Base-by-base conservation (phyloP, 1,140 invertebrate species). In the Eriocheir sinensis region DNA sequence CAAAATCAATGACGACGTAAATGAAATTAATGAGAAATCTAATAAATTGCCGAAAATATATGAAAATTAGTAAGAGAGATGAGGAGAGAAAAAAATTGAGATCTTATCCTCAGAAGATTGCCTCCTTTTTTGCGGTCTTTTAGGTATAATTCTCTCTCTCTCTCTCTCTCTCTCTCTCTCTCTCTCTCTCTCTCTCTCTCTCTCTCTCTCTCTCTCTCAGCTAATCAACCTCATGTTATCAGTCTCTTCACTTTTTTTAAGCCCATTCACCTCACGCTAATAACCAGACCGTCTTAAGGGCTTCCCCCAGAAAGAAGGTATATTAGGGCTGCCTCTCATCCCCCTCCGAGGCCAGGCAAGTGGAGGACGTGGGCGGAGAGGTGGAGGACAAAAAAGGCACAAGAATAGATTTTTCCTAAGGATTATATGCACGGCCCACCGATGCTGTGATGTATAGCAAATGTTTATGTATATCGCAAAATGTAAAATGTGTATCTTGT, bases 121-220 rank as follows among this genome's bases (percentile, higher is more conserved):
- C n/a, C n/a, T n/a, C n/a, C n/a, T n/a, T n/a, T n/a, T n/a, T n/a
- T n/a, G n/a, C n/a, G n/a, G n/a, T n/a, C 32, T 34, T 34, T 34
- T 3, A 6, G 44, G 4, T 72, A 72, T 72, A 4, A n/a, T n/a
- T n/a, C 21, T 21, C 60, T n/a, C 27, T 3, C 12, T 21, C 60
- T n/a, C 27, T n/a, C 53, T 48, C 53, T 60, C 53, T 60, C 53
- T 60, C 53, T 60, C 53, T 60, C 53, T 60, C 53, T 60, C 53
- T 60, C 53, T 60, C 53, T 60, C 53, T 60, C 53, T 60, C 53
- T 60, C 60, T 72, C 60, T 72, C 60, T 72, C 60, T 72, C 60
- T 72, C 60, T 72, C 60, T 72, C 60, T 86, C 83, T 86, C 83
- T 86, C 83, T 30, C 17, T 41, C 38, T 41, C 86, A 27, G 17